Percentiles rank a stretch among this genome's conserved stretches.
Conservation (phyloP, 1,140 invertebrate genomes). For the Calephelis nemesis region DNA sequence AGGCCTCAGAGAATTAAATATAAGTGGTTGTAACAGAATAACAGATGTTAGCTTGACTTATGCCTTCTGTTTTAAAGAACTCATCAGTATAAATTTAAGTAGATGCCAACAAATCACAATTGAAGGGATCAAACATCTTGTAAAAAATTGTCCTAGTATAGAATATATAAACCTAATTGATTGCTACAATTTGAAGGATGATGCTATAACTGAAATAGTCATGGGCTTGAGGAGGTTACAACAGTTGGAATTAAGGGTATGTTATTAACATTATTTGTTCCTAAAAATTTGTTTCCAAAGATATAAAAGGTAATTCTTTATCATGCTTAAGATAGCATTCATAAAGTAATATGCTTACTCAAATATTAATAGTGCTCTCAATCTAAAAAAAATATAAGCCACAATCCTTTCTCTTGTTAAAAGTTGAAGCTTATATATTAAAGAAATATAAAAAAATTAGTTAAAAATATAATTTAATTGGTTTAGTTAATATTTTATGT, state of each 20-base stretch:
- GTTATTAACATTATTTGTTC: slow-evolving; percentile 11
- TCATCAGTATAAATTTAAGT: slow-evolving; percentile 81
- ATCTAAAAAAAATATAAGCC: no score
- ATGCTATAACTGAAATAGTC: slow-evolving; percentile 80
- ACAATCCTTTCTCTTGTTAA: no score
- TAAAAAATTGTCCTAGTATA: slow-evolving; percentile 83
- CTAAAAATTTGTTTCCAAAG: no score
- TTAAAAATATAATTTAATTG: no score
- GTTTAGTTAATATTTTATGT: no score
- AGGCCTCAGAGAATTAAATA: slow-evolving; percentile 80
- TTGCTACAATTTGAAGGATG: slow-evolving; percentile 85
- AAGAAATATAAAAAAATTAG: no score
- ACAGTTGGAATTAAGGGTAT: slow-evolving; percentile 81
- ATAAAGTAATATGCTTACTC: no score
- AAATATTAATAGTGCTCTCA: no score
- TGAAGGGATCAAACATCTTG: slow-evolving; percentile 81
- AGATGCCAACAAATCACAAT: slow-evolving; percentile 85
- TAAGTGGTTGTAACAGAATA: slow-evolving; percentile 84
- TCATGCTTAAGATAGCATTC: no score
- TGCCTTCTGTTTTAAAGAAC: slow-evolving; percentile 83
- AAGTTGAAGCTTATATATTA: no score
- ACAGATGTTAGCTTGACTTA: slow-evolving; percentile 86
- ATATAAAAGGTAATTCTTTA: no score
- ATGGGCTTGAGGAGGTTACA: slow-evolving; percentile 81
- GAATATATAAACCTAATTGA: slow-evolving; percentile 83